A percentile compares a stretch with the other conserved stretches of the same genome.
phyloP scores from a whole-genome alignment of 2,888 invertebrate species.

The Tenthredo livida region DNA sequence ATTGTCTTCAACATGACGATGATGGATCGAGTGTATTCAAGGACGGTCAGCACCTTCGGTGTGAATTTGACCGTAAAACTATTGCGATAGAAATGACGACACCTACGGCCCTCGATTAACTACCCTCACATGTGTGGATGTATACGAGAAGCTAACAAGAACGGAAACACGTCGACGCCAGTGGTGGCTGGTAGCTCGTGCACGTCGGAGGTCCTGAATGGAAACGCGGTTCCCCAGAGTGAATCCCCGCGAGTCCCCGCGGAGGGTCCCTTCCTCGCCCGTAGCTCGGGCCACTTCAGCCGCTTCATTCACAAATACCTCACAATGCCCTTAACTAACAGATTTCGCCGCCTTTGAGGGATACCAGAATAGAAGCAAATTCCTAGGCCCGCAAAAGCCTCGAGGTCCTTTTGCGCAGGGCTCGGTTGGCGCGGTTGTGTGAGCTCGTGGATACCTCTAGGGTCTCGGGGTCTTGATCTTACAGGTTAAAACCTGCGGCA shows the following conservation, averaged over 20 bases:
- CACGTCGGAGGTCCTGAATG: conserved; percentile 68
- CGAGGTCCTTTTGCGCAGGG: conserved; percentile 29
- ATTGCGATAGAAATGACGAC: neutral
- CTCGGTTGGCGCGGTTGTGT: conserved; percentile 24
- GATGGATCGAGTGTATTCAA: neutral
- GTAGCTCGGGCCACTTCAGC: conserved; percentile 55
- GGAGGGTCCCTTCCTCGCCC: conserved; percentile 36
- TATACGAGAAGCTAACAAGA: conserved; percentile 15
- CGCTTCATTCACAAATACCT: conserved; percentile 71
- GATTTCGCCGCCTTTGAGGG: conserved; percentile 66
- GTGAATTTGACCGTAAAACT: neutral
- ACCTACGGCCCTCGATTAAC: neutral
- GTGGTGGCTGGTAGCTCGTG: conserved; percentile 66
- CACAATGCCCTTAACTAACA: conserved; percentile 72
- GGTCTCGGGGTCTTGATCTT: conserved; percentile 16
- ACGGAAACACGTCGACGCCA: conserved; percentile 62
- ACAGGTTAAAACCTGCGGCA: conserved; percentile 48
- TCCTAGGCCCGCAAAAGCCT: conserved; percentile 33
- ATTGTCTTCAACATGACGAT: neutral
- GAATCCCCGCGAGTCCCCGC: conserved; percentile 31
- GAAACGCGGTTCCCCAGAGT: conserved; percentile 58
- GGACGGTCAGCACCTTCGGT: neutral
- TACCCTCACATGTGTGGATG: neutral
- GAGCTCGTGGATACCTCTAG: conserved; percentile 24
- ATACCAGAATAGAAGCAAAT: conserved; percentile 54